These are phyloP conservation scores for Leucophenga montana DNA, from an alignment of 2,888 invertebrate species.

Conservation along the genomic window DNA sequence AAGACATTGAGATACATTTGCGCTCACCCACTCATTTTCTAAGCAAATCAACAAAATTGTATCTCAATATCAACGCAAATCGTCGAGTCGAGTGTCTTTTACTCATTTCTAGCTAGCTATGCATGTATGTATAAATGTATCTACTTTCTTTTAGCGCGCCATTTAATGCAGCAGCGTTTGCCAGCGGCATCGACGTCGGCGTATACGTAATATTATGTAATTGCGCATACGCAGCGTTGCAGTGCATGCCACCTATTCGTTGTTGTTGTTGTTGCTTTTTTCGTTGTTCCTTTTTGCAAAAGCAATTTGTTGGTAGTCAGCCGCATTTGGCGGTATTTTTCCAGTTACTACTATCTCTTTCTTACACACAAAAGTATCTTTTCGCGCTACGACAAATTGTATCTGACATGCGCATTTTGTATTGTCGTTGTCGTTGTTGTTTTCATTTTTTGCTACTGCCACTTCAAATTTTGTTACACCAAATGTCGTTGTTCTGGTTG, in stretches of 20 bases:
- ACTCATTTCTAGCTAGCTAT: neutral
- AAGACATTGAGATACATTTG: no score
- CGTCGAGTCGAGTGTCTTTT: no score
- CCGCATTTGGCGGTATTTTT: no score
- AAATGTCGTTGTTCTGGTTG: conserved; percentile 22
- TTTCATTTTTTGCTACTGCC: neutral
- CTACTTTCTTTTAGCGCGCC: no score
- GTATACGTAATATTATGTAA: conserved; percentile 30
- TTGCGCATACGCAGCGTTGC: conserved; percentile 53
- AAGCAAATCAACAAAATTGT: no score
- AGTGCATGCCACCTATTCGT: neutral
- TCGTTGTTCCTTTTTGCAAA: conserved; percentile 38
- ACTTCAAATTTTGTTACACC: neutral
- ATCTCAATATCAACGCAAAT: no score
- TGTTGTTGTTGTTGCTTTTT: conserved; percentile 26
- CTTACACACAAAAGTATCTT: no score
- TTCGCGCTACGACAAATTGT: no score
- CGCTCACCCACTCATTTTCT: no score
- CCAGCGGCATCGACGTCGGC: neutral
- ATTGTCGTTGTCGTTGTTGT: conserved; percentile 34
- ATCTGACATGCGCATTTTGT: neutral
- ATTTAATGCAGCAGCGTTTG: neutral
- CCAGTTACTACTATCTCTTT: no score
- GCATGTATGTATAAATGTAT: no score
- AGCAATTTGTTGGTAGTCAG: conserved; percentile 41